These are phyloP conservation scores for Trichogramma evanescens DNA, from an alignment of 2,888 invertebrate species.

Conservation along the genomic window DNA sequence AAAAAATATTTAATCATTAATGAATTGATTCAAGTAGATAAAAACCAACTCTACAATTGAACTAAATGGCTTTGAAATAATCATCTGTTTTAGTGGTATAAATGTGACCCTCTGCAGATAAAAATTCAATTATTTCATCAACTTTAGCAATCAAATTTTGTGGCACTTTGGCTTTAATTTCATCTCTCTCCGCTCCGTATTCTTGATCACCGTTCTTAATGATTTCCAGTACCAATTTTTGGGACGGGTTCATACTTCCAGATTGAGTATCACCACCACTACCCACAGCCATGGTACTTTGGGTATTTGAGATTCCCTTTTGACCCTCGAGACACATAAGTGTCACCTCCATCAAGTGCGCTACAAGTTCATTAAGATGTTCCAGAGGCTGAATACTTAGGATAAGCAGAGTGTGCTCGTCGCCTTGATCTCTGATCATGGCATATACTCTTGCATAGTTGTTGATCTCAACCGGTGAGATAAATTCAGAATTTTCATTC, in stretches of 20 bases:
- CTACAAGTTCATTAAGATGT: constrained; percentile 60
- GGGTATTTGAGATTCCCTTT: constrained; percentile 28
- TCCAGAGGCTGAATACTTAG: constrained; percentile 58
- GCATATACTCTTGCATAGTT: constrained; percentile 55
- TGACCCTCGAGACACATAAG: constrained; percentile 52
- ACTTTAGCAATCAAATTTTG: constrained; percentile 22
- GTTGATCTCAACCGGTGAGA: constrained; percentile 44
- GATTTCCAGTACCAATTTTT: constrained; percentile 34
- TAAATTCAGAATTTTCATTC: constrained; percentile 44
- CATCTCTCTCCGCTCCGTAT: constrained; percentile 34
- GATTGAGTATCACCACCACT: background rate
- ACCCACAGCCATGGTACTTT: background rate
- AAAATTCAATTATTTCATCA: constrained; percentile 59
- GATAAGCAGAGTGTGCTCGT: constrained; percentile 58
- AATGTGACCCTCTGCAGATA: constrained; percentile 70
- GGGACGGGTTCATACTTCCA: constrained; percentile 31
- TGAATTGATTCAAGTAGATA: too few relatives aligned
- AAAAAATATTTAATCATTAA: too few relatives aligned
- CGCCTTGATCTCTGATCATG: constrained; percentile 58
- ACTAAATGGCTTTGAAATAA: constrained; percentile 54
- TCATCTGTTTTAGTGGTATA: constrained; percentile 75
- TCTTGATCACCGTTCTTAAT: constrained; percentile 25
- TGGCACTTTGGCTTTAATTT: constrained; percentile 32
- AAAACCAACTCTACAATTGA: too few relatives aligned
- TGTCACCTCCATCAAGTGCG: constrained; percentile 64